phyloP scores from a whole-genome alignment of 2,888 invertebrate species.

The Clepsis dumicolana region DNA sequence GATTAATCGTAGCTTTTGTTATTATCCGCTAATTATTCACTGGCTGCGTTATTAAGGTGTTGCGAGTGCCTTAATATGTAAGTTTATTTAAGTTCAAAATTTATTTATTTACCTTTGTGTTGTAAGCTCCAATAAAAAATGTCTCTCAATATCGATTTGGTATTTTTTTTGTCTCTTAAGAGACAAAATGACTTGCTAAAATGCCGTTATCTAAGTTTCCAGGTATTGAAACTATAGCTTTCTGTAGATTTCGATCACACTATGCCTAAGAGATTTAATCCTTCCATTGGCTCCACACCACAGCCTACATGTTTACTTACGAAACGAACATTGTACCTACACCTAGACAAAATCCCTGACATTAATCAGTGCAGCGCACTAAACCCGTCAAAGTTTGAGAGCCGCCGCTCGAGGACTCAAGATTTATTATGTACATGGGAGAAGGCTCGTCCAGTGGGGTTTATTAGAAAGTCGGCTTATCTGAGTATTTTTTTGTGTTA shows the following conservation, averaged over 20 bases:
- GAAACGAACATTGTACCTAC: constrained; percentile 1
- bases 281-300: background rate
- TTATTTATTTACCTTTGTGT: no score
- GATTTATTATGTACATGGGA: constrained; percentile 84
- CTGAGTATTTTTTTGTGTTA: constrained; percentile 81
- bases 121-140: no score
- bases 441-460: constrained; percentile 74
- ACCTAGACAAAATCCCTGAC: constrained; percentile 11
- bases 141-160: no score
- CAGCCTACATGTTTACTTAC: background rate
- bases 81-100: no score
- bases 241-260: background rate
- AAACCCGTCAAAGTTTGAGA: constrained; percentile 61
- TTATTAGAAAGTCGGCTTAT: constrained; percentile 85
- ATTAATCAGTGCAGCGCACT: constrained; percentile 39
- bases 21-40: background rate
- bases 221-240: background rate
- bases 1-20: background rate
- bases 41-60: background rate
- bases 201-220: background rate
- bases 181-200: background rate
- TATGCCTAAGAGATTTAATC: background rate
- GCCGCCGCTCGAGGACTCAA: constrained; percentile 72
- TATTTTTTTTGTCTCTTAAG: background rate
- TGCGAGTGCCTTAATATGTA: no score